Conservation (phyloP, 2,113 vertebrate species). For the Tupaia chinensis region DNA sequence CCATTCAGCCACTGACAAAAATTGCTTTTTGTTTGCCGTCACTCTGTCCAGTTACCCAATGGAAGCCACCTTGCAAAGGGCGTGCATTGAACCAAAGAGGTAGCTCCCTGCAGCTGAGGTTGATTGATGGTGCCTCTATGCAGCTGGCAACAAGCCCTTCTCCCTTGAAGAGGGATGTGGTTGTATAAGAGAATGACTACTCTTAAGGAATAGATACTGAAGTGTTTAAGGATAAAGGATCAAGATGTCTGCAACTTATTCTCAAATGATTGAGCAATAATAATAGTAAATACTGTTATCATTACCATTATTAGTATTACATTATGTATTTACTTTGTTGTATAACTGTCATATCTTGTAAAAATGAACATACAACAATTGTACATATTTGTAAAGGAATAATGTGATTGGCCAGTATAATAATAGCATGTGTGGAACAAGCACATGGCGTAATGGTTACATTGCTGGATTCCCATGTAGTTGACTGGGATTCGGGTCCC, state of each 20-base stretch:
- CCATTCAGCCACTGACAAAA: neutral
- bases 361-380: too few species aligned
- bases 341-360: too few species aligned
- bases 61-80: neutral
- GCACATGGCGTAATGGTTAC: too few species aligned
- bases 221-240: neutral
- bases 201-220: neutral
- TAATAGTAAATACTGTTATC: neutral
- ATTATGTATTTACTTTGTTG: too few species aligned
- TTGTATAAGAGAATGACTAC: neutral
- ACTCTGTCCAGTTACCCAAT: neutral
- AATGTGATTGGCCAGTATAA: too few species aligned
- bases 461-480: too few species aligned
- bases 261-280: neutral
- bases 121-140: neutral
- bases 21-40: neutral
- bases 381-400: too few species aligned
- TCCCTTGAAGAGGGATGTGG: neutral
- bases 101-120: neutral
- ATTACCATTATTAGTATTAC: neutral
- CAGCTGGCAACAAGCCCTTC: neutral
- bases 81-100: neutral
- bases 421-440: too few species aligned
- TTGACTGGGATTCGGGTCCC: too few species aligned
- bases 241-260: neutral